Evolutionary conservation across 2,888 invertebrate species (phyloP), one percentile per base, ranked within the genome.

Genomic region (Teleogryllus oceanicus): DNA sequence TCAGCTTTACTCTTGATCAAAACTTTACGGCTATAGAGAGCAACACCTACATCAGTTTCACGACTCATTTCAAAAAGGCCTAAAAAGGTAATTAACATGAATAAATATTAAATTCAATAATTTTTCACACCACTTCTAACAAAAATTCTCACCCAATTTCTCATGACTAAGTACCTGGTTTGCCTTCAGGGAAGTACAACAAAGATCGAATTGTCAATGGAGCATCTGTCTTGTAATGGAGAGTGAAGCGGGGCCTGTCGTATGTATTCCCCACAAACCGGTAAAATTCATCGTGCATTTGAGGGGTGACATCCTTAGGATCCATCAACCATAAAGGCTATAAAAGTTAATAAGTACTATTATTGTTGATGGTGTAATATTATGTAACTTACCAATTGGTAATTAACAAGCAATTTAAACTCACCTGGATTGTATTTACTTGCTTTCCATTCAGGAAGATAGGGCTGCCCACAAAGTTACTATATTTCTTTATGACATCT

Each of bases 391-490:
- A 8, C 37, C 4, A 37, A 37, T 8, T 37, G 37, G 37, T 37
- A 37, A 37, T 37, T 8, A 37, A 37, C 37, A 37, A 37, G 8
- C 37, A 5, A 37, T 37, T 37, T 37, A 37, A 37, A 37, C 78
- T 80, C 83, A 92, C 94, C 91, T 94, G 92, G 77, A 98, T 93
- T 78, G 94, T 93, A 87, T 99, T 99, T 0, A 94, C 93, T 86
- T 93, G 93, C 84, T 94, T 93, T 81, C 96, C 95, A 87, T 99
- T 98, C 37, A 99, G 89, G 84, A 91, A 93, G 84, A 99, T 96
- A 0, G 98, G 96, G 84, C 95, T 95, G 51, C 97, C 96, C 76
- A 99, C 96, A 87, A 99, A 99, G 87, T 98, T 98, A 87, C 98
- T 98, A 89, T 99, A 99, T 86, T 98, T 98, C 85, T 95, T 94